These are phyloP conservation scores for Bombus turneri DNA, from an alignment of 1,140 invertebrate genomes.

Conservation along the genomic window DNA sequence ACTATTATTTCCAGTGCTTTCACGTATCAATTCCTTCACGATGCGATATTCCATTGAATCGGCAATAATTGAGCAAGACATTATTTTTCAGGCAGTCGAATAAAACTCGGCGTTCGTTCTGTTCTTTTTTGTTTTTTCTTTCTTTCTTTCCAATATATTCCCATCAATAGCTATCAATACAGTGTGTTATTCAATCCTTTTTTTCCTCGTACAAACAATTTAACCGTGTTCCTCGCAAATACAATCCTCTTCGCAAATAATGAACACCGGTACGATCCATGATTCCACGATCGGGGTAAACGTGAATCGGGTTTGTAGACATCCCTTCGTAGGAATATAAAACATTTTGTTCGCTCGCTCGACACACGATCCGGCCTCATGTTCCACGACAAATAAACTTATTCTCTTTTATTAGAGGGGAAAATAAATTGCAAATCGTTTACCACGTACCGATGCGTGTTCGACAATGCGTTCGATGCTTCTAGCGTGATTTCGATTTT, in stretches of 20 bases:
- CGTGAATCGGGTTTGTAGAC: neutral
- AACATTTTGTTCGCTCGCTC: neutral
- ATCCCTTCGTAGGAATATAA: neutral
- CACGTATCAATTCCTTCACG: neutral
- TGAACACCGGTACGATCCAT: neutral
- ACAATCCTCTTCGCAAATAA: neutral
- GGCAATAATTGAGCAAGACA: neutral
- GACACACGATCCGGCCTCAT: neutral
- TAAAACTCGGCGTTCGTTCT: neutral
- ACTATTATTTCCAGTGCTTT: neutral
- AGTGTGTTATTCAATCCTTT: neutral
- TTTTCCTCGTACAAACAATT: neutral
- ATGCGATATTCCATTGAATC: neutral
- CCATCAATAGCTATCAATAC: neutral
- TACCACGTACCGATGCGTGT: neutral
- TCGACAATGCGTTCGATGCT: too few species aligned
- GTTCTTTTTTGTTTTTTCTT: neutral
- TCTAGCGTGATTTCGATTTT: too few species aligned
- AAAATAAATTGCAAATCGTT: slow-evolving; percentile 5
- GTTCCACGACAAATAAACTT: neutral
- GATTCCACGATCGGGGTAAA: neutral
- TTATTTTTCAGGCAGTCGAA: neutral
- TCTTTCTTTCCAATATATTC: neutral
- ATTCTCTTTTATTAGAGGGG: neutral
- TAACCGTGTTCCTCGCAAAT: neutral